phyloP scores from a whole-genome alignment of 1,140 invertebrate genomes.

The Drosophila ogumai region DNA sequence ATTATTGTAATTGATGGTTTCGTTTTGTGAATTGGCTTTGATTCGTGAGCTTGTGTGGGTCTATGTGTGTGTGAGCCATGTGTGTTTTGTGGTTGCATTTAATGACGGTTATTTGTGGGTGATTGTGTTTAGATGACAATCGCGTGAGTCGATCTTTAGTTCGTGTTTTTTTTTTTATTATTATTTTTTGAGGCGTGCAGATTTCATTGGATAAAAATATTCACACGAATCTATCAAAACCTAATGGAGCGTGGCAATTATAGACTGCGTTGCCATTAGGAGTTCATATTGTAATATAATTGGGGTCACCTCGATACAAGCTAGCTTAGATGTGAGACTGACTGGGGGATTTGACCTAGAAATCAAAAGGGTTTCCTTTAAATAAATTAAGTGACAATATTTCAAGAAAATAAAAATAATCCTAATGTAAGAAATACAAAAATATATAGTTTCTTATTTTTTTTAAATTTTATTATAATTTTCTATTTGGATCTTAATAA shows the following conservation, averaged over 20 bases:
- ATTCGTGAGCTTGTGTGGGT: slow-evolving; percentile 22
- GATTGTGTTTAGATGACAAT: slow-evolving; percentile 56
- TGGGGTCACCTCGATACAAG: slow-evolving; percentile 11
- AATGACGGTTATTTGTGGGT: slow-evolving; percentile 74
- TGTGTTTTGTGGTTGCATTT: slow-evolving; percentile 56
- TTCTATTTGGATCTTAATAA: no score
- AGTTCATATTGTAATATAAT: slow-evolving; percentile 26
- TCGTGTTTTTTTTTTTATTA: not conserved
- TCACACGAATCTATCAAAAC: slow-evolving; percentile 40
- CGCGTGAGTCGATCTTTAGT: slow-evolving; percentile 39
- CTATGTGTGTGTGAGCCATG: slow-evolving; percentile 14
- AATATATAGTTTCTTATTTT: no score
- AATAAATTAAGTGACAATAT: not conserved
- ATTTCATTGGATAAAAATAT: slow-evolving; percentile 41
- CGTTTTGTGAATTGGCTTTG: slow-evolving; percentile 55
- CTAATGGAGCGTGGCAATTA: slow-evolving; percentile 16
- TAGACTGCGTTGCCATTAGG: not conserved
- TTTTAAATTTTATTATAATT: no score
- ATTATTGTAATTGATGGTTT: slow-evolving; percentile 75
- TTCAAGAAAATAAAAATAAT: no score
- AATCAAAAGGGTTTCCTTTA: not conserved
- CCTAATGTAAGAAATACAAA: no score
- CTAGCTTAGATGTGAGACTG: not conserved
- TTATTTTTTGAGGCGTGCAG: slow-evolving; percentile 2
- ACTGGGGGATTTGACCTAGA: not conserved